Evolutionary conservation across 2,113 vertebrate genomes (phyloP), one percentile per base, ranked within the genome.

Genomic region (Scomber japonicus): DNA sequence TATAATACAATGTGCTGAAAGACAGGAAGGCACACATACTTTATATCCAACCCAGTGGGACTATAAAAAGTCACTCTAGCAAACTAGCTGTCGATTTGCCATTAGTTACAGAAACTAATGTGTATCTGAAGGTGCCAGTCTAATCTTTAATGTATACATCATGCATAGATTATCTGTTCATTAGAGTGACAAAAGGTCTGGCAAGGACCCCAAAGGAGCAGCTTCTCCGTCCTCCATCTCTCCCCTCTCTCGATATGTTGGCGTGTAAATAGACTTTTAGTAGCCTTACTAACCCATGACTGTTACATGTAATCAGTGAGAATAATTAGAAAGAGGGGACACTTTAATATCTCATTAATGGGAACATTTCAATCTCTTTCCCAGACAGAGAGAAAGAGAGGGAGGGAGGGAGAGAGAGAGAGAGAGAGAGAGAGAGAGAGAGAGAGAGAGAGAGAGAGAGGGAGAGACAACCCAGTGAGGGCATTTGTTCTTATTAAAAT

Each of bases 161-260:
- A 88, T 75, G 80, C 68, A 92, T 89, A 81, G 87, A 93, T 91
- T 90, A 92, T 81, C 75, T 87, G 86, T 90, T 93, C 81, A 90
- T 90, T 90, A 91, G 63, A 67, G 57, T 82, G 83, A 91, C 79
- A 66, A 51, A 80, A 40, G 12, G 51, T 72, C 50, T 83, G 78
- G 71, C 72, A 63, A 51, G 12, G 71, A 65, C 70, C 59, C 75
- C 77, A 75, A 48, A 78, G 13, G 19, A 87, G 21, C 16, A 59
- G 30, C 59, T 62, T 51, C 21, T 64, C 11, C 54, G 5, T 49
- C 76, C 46, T 60, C 67, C 11, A 1, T 40, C 7, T 16, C 53
- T 60, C 10, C 4, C 56, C 35, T 80, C 57, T 45, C 49, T 71
- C 48, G 27, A 7, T 49, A 49, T 73, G 57, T 54, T 66, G 54